These are phyloP conservation scores for Selene dorsalis DNA, from an alignment of 2,797 vertebrate species.

Conservation along the genomic window DNA sequence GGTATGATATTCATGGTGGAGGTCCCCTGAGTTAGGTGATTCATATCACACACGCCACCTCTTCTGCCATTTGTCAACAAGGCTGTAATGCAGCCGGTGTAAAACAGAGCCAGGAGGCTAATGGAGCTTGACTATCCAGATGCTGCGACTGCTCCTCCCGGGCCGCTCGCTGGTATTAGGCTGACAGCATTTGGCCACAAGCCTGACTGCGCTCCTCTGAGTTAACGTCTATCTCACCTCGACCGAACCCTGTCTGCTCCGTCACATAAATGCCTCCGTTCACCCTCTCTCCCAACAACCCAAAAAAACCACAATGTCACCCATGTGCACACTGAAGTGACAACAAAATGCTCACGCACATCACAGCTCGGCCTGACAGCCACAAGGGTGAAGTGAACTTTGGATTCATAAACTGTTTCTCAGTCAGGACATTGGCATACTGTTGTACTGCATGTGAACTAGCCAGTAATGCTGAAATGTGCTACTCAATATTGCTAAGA, in stretches of 20 bases:
- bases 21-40: slow-evolving; percentile 76
- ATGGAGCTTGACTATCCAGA: slow-evolving; percentile 85
- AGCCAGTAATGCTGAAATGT: background rate
- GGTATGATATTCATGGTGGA: slow-evolving; percentile 67
- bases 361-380: slow-evolving; percentile 20
- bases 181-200: slow-evolving; percentile 75
- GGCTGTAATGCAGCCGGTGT: slow-evolving; percentile 74
- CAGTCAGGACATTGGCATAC: background rate
- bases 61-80: slow-evolving; percentile 80
- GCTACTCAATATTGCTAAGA: background rate
- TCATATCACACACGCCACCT: slow-evolving; percentile 79
- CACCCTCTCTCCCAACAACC: slow-evolving; percentile 51
- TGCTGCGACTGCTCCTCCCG: slow-evolving; percentile 72
- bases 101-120: slow-evolving; percentile 77
- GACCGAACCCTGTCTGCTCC: slow-evolving; percentile 42
- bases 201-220: slow-evolving; percentile 66
- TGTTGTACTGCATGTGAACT: background rate
- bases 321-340: background rate
- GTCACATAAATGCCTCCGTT: slow-evolving; percentile 65
- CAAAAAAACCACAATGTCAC: slow-evolving; percentile 5
- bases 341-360: slow-evolving; percentile 22
- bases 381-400: slow-evolving; percentile 8
- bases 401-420: slow-evolving; percentile 22
- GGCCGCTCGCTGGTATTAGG: slow-evolving; percentile 65
- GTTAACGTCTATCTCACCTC: slow-evolving; percentile 70